Conservation (phyloP, 1,140 invertebrate species). For the Dreissena polymorpha region DNA sequence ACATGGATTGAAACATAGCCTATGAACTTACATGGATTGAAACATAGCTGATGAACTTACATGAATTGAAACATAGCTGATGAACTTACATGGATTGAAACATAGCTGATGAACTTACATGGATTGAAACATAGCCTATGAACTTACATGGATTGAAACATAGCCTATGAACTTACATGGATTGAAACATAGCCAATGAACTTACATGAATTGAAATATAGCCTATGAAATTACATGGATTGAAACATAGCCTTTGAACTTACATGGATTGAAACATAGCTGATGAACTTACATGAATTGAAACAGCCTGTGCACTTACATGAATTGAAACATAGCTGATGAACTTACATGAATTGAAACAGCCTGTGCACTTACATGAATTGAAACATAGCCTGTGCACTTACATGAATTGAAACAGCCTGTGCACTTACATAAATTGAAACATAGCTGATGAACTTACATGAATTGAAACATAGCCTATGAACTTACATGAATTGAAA, state of each 20-base stretch:
- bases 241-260: constrained; percentile 69
- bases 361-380: constrained; percentile 60
- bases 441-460: no score
- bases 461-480: constrained; percentile 64
- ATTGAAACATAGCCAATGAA: constrained; percentile 69
- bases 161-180: constrained; percentile 68
- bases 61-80: no score
- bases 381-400: constrained; percentile 69
- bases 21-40: constrained; percentile 66
- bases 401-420: constrained; percentile 66
- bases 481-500: no score
- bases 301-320: constrained; percentile 64
- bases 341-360: no score
- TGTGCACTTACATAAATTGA: no score
- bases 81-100: constrained; percentile 61
- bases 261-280: constrained; percentile 67
- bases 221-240: constrained; percentile 60
- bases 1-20: constrained; percentile 67
- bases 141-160: constrained; percentile 66
- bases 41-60: constrained; percentile 71
- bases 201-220: no score
- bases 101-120: constrained; percentile 71
- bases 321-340: constrained; percentile 66
- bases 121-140: no score
- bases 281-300: no score